These are phyloP conservation scores for Porites divaricata DNA, from an alignment of 92 coral and sea anemone species.

Conservation along the genomic window DNA sequence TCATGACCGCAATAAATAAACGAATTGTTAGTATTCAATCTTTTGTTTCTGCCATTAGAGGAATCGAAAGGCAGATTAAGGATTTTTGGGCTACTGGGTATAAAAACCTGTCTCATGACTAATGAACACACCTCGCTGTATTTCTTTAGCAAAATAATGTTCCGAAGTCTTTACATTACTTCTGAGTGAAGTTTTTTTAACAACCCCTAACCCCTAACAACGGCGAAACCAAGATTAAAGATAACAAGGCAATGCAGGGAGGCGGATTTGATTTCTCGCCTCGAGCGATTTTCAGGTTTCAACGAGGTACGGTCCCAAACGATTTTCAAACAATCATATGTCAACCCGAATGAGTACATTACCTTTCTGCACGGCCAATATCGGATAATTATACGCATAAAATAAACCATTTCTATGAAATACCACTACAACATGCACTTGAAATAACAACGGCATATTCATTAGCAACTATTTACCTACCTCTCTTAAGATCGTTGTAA, in stretches of 20 bases:
- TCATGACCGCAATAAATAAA: slow-evolving; percentile 9
- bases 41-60: too few species aligned
- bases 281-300: slow-evolving; percentile 12
- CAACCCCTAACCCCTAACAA: background rate
- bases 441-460: slow-evolving; percentile 2
- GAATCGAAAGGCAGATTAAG: too few species aligned
- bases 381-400: background rate
- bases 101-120: background rate
- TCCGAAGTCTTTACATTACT: background rate
- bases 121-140: background rate
- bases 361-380: background rate
- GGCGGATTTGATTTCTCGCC: slow-evolving; percentile 33
- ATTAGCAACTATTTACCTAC: slow-evolving; percentile 43
- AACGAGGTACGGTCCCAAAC: background rate
- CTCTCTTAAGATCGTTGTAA: slow-evolving; percentile 73
- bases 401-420: slow-evolving; percentile 2
- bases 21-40: too few species aligned
- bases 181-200: slow-evolving; percentile 30
- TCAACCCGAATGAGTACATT: slow-evolving; percentile 17
- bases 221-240: slow-evolving; percentile 10
- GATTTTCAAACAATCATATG: slow-evolving; percentile 28
- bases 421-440: background rate
- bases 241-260: slow-evolving; percentile 8
- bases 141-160: background rate
- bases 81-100: too few species aligned